A percentile compares a stretch with the other conserved stretches of the same genome.
phyloP scores from a whole-genome alignment of 2,888 invertebrate species.

The Idaea biselata region DNA sequence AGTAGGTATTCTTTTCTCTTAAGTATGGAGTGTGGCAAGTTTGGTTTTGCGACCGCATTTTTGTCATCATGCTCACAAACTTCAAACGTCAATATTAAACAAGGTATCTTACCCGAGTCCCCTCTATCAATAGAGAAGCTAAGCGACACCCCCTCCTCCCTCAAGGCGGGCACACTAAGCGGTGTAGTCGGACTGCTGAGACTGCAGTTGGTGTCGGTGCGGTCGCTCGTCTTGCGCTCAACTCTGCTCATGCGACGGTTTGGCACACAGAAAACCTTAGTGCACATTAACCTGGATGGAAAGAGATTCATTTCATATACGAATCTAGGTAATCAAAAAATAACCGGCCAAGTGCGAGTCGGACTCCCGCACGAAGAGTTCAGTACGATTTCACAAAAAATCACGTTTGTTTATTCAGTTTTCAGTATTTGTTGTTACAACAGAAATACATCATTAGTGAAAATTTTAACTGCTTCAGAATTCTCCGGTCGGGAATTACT shows the following conservation, averaged over 20 bases:
- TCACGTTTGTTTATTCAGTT: not conserved
- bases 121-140: constrained; percentile 71
- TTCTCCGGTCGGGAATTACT: no score
- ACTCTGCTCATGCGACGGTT: constrained; percentile 49
- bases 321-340: not conserved
- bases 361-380: no score
- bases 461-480: no score
- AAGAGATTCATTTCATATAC: not conserved
- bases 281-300: constrained; percentile 75
- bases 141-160: constrained; percentile 63
- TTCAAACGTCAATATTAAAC: no score
- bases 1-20: no score
- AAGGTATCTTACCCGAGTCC: constrained; percentile 73
- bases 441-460: no score
- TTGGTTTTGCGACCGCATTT: no score
- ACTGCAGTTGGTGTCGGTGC: constrained; percentile 32
- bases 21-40: no score
- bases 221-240: constrained; percentile 46
- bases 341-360: no score
- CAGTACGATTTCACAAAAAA: no score
- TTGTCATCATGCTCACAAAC: no score
- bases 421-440: not conserved
- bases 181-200: constrained; percentile 48
- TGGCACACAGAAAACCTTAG: constrained; percentile 83
- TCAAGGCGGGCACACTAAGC: constrained; percentile 54